Evolutionary conservation across 2,888 invertebrate species (phyloP), one percentile per base, ranked within the genome.

Genomic region (Lycophotia porphyrea): DNA sequence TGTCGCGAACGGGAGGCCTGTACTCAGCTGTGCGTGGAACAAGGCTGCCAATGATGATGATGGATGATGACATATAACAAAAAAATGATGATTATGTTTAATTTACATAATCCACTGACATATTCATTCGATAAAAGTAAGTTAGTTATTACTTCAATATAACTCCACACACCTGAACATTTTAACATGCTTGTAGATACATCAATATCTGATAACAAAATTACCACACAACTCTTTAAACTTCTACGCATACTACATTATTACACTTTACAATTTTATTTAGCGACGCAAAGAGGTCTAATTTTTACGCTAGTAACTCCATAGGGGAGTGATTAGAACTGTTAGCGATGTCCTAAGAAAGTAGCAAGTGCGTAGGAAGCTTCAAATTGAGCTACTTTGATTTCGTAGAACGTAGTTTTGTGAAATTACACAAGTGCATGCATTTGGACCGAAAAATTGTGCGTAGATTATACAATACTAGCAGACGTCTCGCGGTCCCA

Each of bases 321-420:
- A 80, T 79, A 78, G 47, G 31, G 21, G 47, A 44, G 52, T 73
- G 5, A 77, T 87, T 87, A 82, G 82, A 42, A 31, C 67, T 63
- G 36, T 87, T 84, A 87, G 80, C 55, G 15, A 69, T 65, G 18
- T 66, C 65, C 78, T 66, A 60, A 66, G 47, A 65, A 80, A 74
- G 77, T 49, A 44, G 52, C 42, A n/a, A 72, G 36, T 73, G 68
- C 64, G 75, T 84, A 66, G 79, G 82, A 34, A 49, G 76, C 21
- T 76, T 52, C 61, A 70, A 70, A 64, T 74, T 68, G 42, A 67
- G 42, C 69, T 66, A 55, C 31, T 71, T 64, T 36, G 31, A 58
- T 31, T 58, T 31, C 18, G 18, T 31, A 27, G 15, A 2, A 58
- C 31, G 52, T 52, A 0, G 1, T 31, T 55, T 27, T 55, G 27